Percentiles rank a stretch among this genome's conserved stretches.
Conservation (phyloP, 1,140 invertebrate genomes). For the Aricia agestis region DNA sequence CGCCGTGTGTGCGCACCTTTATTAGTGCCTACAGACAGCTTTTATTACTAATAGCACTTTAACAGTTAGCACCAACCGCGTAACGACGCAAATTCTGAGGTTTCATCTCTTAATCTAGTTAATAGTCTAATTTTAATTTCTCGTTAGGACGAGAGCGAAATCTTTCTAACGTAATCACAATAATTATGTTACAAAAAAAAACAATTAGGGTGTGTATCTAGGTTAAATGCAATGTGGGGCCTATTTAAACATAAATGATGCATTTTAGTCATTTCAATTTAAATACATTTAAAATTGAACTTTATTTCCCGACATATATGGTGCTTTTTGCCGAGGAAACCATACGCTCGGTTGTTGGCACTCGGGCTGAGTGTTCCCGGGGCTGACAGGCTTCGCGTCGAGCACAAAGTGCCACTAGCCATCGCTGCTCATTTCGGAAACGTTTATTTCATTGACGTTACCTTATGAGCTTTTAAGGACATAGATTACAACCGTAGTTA, state of each 20-base stretch:
- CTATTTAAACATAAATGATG: not conserved
- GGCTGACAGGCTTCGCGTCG: conserved; percentile 11
- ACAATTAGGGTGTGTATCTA: not conserved
- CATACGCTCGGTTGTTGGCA: not conserved
- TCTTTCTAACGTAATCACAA: not conserved
- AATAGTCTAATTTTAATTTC: not conserved
- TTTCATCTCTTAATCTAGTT: not conserved
- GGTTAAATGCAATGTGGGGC: not conserved
- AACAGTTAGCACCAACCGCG: conserved; percentile 38
- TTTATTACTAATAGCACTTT: conserved; percentile 53
- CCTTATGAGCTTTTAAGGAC: no score
- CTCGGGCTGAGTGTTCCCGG: not conserved
- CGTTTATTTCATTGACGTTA: not conserved
- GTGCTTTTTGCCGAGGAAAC: not conserved
- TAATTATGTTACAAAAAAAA: not conserved
- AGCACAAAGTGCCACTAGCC: conserved; percentile 20
- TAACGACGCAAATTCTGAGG: conserved; percentile 9
- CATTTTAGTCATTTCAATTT: not conserved
- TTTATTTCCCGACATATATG: not conserved
- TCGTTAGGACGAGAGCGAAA: not conserved
- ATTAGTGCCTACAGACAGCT: conserved; percentile 42
- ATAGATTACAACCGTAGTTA: no score
- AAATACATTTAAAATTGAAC: not conserved
- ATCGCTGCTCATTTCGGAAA: conserved; percentile 20
- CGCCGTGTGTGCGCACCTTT: conserved; percentile 35